Evolutionary conservation across 2,797 vertebrate species (phyloP).

Genomic region (Leptatherina wallacei): DNA sequence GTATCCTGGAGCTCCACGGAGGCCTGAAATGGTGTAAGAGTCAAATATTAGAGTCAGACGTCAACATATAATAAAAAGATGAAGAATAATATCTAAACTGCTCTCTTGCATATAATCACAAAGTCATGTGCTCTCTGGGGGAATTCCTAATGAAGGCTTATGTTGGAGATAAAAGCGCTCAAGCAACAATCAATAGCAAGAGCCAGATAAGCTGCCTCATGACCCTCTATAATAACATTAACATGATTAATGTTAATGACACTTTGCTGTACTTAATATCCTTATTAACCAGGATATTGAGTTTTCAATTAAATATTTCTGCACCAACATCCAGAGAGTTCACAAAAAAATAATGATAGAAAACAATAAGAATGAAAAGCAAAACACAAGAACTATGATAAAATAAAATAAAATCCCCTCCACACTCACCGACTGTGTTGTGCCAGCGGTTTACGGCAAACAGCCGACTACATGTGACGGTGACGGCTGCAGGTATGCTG

Average conservation of each 20-base stretch:
- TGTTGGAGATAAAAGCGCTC: conserved; percentile 7
- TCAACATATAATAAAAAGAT: not conserved
- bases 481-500: conserved; percentile 95
- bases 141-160: not conserved
- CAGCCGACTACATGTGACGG: conserved; percentile 95
- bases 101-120: not conserved
- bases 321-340: conserved; percentile 21
- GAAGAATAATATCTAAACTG: not conserved
- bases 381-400: too few species aligned
- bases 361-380: too few species aligned
- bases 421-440: conserved; percentile 93
- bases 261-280: conserved; percentile 45
- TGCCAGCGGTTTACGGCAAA: conserved; percentile 99
- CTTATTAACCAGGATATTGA: conserved; percentile 40
- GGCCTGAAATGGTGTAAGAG: conserved; percentile 79
- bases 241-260: conserved; percentile 32
- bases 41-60: conserved; percentile 19
- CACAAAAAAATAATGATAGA: not conserved
- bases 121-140: conserved; percentile 1
- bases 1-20: conserved; percentile 97
- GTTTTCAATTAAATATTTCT: conserved; percentile 49
- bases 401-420: not conserved
- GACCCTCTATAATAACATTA: conserved; percentile 33
- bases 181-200: conserved; percentile 20
- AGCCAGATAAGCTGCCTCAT: conserved; percentile 17